A percentile compares a stretch with the other conserved stretches of the same genome.
Conservation (phyloP, 2,797 vertebrate genomes). For the Phalloptychus januarius region DNA sequence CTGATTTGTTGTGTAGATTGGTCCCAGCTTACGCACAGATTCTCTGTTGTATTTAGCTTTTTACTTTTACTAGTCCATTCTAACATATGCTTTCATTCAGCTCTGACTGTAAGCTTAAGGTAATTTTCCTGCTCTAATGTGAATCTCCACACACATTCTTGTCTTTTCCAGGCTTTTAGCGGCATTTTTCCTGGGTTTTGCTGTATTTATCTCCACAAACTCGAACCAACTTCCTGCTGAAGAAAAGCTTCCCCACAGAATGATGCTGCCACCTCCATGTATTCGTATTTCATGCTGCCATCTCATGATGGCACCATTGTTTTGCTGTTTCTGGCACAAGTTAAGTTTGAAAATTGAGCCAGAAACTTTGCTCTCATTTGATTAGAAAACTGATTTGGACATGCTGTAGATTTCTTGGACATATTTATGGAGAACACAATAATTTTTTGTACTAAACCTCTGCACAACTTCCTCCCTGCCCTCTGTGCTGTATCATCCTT, state of each 20-base stretch:
- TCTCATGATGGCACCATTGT: too few relatives aligned
- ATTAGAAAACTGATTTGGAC: neutral
- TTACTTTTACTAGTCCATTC: neutral
- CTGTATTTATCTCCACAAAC: neutral
- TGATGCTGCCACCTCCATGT: neutral
- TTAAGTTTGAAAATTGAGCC: neutral
- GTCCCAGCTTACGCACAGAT: neutral
- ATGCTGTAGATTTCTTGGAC: too few relatives aligned
- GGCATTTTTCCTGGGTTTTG: neutral
- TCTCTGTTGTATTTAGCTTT: neutral
- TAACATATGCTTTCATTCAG: neutral
- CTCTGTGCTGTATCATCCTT: too few relatives aligned
- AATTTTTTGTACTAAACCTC: too few relatives aligned
- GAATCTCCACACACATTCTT: neutral
- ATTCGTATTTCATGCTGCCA: too few relatives aligned
- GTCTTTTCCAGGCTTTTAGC: neutral
- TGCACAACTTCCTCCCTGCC: too few relatives aligned
- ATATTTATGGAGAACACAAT: too few relatives aligned
- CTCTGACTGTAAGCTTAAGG: neutral
- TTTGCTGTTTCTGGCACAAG: neutral
- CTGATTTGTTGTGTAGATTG: neutral
- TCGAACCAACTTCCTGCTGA: too few relatives aligned
- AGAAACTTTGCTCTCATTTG: neutral
- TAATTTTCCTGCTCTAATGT: neutral
- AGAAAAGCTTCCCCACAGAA: too few relatives aligned